These are phyloP conservation scores for Alcedo atthis DNA, from an alignment of 2,797 vertebrate genomes.

Conservation along the genomic window DNA sequence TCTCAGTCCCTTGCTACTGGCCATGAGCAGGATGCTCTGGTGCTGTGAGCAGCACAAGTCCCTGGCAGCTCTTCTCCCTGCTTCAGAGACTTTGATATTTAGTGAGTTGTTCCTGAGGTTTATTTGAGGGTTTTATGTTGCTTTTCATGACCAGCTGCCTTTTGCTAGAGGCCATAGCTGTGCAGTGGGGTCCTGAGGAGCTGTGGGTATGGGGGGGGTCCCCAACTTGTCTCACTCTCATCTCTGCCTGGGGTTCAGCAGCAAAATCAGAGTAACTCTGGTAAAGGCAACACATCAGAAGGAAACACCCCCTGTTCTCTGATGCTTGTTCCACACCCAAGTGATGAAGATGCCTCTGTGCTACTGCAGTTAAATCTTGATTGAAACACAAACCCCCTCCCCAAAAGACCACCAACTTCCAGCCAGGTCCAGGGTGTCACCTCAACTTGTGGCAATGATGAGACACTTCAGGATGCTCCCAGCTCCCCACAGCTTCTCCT, in stretches of 20 bases:
- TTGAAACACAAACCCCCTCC: neutral
- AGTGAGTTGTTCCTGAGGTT: neutral
- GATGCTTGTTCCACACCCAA: neutral
- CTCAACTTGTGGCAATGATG: accelerated
- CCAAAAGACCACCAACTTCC: neutral
- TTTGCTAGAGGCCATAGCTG: neutral
- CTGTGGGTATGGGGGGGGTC: neutral
- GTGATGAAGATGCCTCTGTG: neutral
- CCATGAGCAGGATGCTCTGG: neutral
- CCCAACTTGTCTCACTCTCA: neutral
- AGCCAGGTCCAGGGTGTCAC: neutral
- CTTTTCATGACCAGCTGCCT: neutral
- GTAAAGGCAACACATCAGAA: neutral
- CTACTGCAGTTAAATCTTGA: neutral
- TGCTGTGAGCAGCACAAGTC: accelerated
- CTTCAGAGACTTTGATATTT: neutral
- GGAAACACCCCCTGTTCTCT: neutral
- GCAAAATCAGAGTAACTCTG: neutral
- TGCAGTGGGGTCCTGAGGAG: neutral
- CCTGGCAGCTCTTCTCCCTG: neutral
- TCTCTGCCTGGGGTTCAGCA: neutral
- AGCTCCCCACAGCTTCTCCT: neutral
- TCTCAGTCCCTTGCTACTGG: accelerated
- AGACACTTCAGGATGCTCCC: neutral
- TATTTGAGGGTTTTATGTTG: neutral